phyloP scores from a whole-genome alignment of 2,113 vertebrate species.

The Syngnathus scovelli region DNA sequence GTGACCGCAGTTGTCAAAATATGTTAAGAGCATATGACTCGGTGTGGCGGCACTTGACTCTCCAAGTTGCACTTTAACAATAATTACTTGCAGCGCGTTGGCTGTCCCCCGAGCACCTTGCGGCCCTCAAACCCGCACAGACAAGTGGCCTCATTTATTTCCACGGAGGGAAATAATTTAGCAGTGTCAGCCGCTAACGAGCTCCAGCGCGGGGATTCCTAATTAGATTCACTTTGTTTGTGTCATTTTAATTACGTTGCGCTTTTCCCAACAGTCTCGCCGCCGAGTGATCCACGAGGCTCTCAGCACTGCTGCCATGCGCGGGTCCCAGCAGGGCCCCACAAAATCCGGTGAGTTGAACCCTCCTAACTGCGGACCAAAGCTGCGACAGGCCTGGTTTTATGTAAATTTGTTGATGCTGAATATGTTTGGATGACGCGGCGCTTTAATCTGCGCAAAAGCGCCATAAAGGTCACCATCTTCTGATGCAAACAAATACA shows the following conservation, averaged over 20 bases:
- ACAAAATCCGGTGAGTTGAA: conserved; percentile 43
- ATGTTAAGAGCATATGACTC: conserved; percentile 20
- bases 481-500: conserved; percentile 62
- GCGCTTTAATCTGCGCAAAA: conserved; percentile 60
- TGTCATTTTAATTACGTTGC: conserved; percentile 87
- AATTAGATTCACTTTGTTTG: conserved; percentile 93
- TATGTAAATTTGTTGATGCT: conserved; percentile 60
- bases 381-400: conserved; percentile 41
- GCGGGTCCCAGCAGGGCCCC: conserved; percentile 46
- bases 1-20: neutral
- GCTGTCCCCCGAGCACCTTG: conserved; percentile 50
- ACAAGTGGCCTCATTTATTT: conserved; percentile 82
- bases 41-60: conserved; percentile 27
- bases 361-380: conserved; percentile 34
- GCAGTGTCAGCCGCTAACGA: conserved; percentile 80
- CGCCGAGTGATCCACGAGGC: conserved; percentile 70
- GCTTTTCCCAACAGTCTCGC: conserved; percentile 69
- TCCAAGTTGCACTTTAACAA: conserved; percentile 62
- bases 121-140: conserved; percentile 72
- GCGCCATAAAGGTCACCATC: conserved; percentile 56
- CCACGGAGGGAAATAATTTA: conserved; percentile 86
- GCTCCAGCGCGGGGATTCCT: conserved; percentile 77
- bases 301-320: conserved; percentile 53
- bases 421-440: conserved; percentile 49
- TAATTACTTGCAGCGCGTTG: conserved; percentile 45